Percentiles rank a stretch among this genome's conserved stretches.
phyloP scores from a whole-genome alignment of 2,797 vertebrate species.

The Taenioides sp. region DNA sequence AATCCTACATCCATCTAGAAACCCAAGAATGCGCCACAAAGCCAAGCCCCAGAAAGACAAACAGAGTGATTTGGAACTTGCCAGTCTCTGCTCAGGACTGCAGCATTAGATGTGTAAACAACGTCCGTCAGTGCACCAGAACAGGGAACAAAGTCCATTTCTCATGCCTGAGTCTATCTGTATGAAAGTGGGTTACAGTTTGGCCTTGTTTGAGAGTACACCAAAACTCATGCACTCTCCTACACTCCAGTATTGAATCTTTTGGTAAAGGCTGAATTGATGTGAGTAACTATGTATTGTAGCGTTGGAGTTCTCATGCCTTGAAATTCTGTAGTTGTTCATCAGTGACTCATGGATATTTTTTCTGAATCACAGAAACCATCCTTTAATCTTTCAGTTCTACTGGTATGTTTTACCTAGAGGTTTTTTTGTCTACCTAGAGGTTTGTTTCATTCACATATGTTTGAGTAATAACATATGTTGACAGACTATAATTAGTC shows the following conservation, averaged over 20 bases:
- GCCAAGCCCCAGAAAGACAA: conserved; percentile 59
- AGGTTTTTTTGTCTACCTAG: no score
- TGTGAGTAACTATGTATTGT: neutral
- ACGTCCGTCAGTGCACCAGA: conserved; percentile 13
- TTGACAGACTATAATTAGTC: no score
- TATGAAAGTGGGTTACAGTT: conserved; percentile 26
- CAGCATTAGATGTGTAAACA: conserved; percentile 58
- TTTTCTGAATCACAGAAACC: neutral
- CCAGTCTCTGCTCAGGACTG: conserved; percentile 39
- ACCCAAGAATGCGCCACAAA: conserved; percentile 58
- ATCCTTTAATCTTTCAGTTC: neutral
- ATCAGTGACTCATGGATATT: neutral
- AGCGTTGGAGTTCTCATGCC: neutral
- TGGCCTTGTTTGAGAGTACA: conserved; percentile 16
- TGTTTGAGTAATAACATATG: no score
- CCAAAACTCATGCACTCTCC: neutral
- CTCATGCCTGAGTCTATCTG: conserved; percentile 21
- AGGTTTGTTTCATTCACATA: no score
- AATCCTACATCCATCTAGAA: conserved; percentile 26
- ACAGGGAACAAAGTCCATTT: conserved; percentile 48
- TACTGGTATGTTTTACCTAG: no score
- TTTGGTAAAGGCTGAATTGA: neutral
- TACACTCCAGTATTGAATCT: neutral
- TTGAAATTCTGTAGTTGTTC: neutral
- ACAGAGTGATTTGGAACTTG: conserved; percentile 52